phyloP scores from a whole-genome alignment of 2,888 invertebrate species.

The Nephrotoma flavescens region DNA sequence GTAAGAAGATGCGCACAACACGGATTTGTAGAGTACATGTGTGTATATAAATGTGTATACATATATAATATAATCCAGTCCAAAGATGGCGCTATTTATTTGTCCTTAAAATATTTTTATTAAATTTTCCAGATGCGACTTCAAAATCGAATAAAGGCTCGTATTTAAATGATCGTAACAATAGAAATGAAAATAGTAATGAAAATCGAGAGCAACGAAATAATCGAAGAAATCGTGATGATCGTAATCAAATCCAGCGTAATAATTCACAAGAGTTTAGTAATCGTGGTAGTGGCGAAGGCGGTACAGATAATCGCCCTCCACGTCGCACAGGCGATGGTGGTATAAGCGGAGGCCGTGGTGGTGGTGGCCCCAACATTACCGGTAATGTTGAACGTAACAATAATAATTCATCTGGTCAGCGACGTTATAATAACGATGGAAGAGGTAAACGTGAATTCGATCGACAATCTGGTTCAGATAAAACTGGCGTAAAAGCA shows the following conservation, averaged over 20 bases:
- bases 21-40: too few relatives aligned
- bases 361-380: constrained; percentile 36
- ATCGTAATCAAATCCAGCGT: neutral
- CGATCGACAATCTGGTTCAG: constrained; percentile 88
- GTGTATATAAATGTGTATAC: neutral
- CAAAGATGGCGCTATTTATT: neutral
- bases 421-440: constrained; percentile 28
- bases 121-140: neutral
- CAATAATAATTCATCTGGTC: constrained; percentile 30
- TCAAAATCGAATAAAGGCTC: neutral
- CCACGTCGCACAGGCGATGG: constrained; percentile 15
- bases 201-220: constrained; percentile 60
- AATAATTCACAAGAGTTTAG: constrained; percentile 19
- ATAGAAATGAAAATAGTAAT: neutral
- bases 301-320: constrained; percentile 17
- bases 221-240: constrained; percentile 49
- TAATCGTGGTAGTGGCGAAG: constrained; percentile 17
- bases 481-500: constrained; percentile 87
- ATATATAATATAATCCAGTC: neutral
- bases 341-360: constrained; percentile 33
- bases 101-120: neutral
- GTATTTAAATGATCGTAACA: neutral
- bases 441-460: constrained; percentile 74
- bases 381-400: constrained; percentile 23
- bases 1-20: neutral